Evolutionary conservation across 2,797 vertebrate genomes (phyloP), one percentile per base, ranked within the genome.

Genomic region (Pangasius larnaudii): DNA sequence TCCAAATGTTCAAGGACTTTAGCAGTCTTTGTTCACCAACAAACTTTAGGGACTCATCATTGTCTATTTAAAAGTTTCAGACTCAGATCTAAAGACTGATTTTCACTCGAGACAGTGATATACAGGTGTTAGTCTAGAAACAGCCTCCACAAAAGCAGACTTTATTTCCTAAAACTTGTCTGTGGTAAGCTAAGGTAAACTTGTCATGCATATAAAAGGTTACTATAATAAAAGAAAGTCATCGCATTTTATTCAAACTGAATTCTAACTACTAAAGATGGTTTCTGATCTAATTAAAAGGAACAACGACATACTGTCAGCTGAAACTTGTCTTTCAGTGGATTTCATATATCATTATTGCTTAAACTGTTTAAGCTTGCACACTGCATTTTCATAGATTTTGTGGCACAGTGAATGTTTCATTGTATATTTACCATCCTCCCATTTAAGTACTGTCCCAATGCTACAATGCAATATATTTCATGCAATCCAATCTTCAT

Each of bases 381-480:
- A 16, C 39, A 58, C 33, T 39, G 53, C 30, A 22, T 80, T 80
- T 59, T 59, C 11, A 39, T 16, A 14, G 19, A 59, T 39, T 59
- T 53, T 78, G 49, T 53, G 14, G 7, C 27, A 53, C 14, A 30
- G 46, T 30, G 30, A 16, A n/a, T 53, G 16, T 69, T 51, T 49
- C n/a, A 53, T 30, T 93, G 90, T 74, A 88, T 87, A 84, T 74
- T 69, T 71, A 71, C 53, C 11, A 81, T 81, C 6, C 0, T 42
- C 22, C 33, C 33, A 13, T 24, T 81, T 81, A 24, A 80, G 22
- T 19, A 6, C 56, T 59, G 22, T 27, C 11, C 2, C 33, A 61
- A 4, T 10, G 18, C 22, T 61, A 27, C 14, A 80, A 75, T 71
- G 36, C 19, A 71, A 81, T 81, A 18, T 46, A 74, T 88, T 80